A percentile compares a stretch with the other conserved stretches of the same genome.
These are phyloP conservation scores for Cettia cetti DNA, from an alignment of 2,113 vertebrate genomes.

Conservation along the genomic window DNA sequence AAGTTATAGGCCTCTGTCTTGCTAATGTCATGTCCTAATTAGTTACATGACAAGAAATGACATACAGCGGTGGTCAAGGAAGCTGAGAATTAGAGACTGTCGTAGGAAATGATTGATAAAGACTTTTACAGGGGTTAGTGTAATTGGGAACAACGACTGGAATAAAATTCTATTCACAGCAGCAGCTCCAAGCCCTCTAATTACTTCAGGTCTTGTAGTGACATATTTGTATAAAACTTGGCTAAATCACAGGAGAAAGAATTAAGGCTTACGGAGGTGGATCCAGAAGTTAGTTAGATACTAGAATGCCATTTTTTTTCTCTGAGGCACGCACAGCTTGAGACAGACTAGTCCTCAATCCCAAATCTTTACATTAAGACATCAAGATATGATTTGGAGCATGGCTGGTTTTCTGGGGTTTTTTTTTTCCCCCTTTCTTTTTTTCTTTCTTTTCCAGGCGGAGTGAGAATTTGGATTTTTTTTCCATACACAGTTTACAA, in stretches of 20 bases:
- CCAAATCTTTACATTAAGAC: neutral
- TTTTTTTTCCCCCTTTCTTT: too few relatives aligned
- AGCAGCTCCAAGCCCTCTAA: neutral
- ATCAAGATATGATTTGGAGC: neutral
- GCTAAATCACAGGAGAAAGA: neutral
- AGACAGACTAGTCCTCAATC: neutral
- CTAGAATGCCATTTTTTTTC: neutral
- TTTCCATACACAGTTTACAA: neutral
- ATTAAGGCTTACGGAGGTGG: neutral
- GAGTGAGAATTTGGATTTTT: neutral
- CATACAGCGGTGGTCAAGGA: neutral
- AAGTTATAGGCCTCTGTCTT: neutral
- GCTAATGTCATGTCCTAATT: neutral
- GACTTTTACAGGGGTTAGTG: neutral
- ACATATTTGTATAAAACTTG: neutral
- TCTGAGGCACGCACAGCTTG: neutral
- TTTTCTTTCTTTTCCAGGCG: neutral
- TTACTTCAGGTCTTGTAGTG: neutral
- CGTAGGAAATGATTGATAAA: conserved; percentile 13
- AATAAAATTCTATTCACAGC: conserved; percentile 7
- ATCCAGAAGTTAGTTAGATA: neutral
- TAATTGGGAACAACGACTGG: neutral
- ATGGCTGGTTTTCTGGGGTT: too few relatives aligned
- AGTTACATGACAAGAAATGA: conserved; percentile 10
- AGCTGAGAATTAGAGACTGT: neutral